Conservation (phyloP, 2,888 invertebrate species). For the Drosophila ezoana region DNA sequence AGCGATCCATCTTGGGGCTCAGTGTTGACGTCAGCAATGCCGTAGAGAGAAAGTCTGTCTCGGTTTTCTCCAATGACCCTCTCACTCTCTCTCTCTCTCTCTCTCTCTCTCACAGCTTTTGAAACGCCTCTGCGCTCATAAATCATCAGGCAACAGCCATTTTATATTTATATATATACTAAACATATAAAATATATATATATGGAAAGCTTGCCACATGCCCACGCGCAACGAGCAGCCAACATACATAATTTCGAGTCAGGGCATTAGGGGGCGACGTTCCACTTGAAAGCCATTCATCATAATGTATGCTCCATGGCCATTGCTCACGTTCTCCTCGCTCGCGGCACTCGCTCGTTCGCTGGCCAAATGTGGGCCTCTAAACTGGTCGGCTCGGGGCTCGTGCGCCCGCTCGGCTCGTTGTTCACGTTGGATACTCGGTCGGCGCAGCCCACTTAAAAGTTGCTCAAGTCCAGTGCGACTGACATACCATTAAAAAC, state of each 20-base stretch:
- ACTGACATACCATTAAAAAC: constrained; percentile 62
- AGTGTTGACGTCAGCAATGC: constrained; percentile 34
- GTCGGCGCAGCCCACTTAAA: constrained; percentile 73
- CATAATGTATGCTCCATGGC: constrained; percentile 66
- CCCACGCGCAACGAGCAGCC: constrained; percentile 39
- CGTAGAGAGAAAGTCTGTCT: constrained; percentile 60
- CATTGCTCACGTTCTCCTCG: constrained; percentile 47
- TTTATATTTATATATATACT: constrained; percentile 40
- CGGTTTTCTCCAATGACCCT: constrained; percentile 44
- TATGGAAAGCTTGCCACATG: constrained; percentile 51
- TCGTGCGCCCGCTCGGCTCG: constrained; percentile 28
- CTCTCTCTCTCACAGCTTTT: constrained; percentile 53
- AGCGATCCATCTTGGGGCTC: constrained; percentile 62
- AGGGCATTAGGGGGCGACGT: constrained; percentile 60
- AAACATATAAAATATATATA: constrained; percentile 15
- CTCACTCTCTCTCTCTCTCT: constrained; percentile 20
- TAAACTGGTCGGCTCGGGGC: constrained; percentile 49
- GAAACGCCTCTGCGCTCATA: constrained; percentile 68
- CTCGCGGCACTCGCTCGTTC: constrained; percentile 32
- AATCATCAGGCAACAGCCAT: constrained; percentile 76
- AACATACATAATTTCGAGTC: constrained; percentile 39
- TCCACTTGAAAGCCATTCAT: constrained; percentile 80
- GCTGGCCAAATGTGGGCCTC: constrained; percentile 36
- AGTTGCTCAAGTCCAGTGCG: constrained; percentile 62
- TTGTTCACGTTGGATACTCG: constrained; percentile 31